Evolutionary conservation across 2,113 vertebrate species (phyloP).

Genomic region (Siniperca chuatsi): DNA sequence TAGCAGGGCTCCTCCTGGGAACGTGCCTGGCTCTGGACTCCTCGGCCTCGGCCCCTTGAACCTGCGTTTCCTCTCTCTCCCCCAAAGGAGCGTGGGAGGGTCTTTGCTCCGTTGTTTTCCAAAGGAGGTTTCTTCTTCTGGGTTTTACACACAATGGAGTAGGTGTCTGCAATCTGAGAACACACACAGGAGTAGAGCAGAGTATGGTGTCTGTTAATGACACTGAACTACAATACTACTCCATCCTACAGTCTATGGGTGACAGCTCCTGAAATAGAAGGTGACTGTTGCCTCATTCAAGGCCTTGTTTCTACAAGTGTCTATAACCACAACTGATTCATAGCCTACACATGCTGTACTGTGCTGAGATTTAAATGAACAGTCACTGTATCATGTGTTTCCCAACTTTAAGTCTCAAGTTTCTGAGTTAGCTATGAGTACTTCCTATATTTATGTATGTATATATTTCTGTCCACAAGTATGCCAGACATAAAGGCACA

Average conservation of each 20-base stretch:
- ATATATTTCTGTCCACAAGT: background rate
- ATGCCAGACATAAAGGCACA: background rate
- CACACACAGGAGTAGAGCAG: slow-evolving; percentile 51
- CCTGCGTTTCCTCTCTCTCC: slow-evolving; percentile 62
- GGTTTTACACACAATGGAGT: slow-evolving; percentile 86
- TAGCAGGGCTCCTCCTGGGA: slow-evolving; percentile 83
- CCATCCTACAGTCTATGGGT: slow-evolving; percentile 4
- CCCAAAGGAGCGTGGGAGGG: slow-evolving; percentile 75
- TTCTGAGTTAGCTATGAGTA: background rate
- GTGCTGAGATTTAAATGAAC: background rate
- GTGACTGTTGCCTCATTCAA: background rate
- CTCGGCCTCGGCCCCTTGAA: slow-evolving; percentile 67
- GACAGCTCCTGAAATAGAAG: slow-evolving; percentile 21
- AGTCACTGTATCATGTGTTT: background rate
- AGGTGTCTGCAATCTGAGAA: slow-evolving; percentile 86
- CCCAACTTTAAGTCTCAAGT: background rate
- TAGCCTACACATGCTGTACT: background rate
- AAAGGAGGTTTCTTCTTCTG: slow-evolving; percentile 82
- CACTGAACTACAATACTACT: slow-evolving; percentile 19
- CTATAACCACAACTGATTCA: background rate
- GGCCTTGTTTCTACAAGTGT: background rate
- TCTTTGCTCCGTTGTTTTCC: slow-evolving; percentile 75
- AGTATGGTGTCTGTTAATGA: slow-evolving; percentile 49
- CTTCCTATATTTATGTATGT: background rate
- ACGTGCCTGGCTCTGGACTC: slow-evolving; percentile 70